Percentiles rank a stretch among this genome's conserved stretches.
These are phyloP conservation scores for Nephrotoma flavescens DNA, from an alignment of 2,888 invertebrate genomes.

Conservation along the genomic window DNA sequence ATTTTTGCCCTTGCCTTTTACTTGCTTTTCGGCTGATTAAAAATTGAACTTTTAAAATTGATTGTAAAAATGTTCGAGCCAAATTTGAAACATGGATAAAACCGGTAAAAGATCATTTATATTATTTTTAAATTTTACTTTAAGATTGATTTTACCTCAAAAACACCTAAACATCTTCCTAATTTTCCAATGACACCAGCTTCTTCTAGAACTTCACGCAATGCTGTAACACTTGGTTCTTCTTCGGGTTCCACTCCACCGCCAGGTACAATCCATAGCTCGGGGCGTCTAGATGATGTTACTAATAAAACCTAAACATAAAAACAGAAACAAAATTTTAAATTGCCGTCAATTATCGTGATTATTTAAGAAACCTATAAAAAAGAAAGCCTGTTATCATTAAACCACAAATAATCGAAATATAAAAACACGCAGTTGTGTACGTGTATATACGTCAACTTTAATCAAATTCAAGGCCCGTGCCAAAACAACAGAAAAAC, in stretches of 20 bases:
- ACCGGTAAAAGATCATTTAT: no score
- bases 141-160: conserved; percentile 61
- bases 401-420: background rate
- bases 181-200: conserved; percentile 88
- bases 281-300: conserved; percentile 77
- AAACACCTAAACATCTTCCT: conserved; percentile 79
- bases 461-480: background rate
- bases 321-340: conserved; percentile 43
- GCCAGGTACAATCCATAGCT: conserved; percentile 94
- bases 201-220: conserved; percentile 88
- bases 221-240: conserved; percentile 78
- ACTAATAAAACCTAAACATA: conserved; percentile 70
- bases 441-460: background rate
- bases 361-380: background rate
- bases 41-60: no score
- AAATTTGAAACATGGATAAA: no score
- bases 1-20: no score
- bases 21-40: no score
- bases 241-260: conserved; percentile 95
- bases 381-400: background rate
- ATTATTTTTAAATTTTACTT: conserved; percentile 8
- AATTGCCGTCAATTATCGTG: background rate
- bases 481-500: background rate
- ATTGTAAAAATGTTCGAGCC: no score
- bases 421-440: background rate